phyloP scores from a whole-genome alignment of 2,888 invertebrate species.

The Andrena fulva region DNA sequence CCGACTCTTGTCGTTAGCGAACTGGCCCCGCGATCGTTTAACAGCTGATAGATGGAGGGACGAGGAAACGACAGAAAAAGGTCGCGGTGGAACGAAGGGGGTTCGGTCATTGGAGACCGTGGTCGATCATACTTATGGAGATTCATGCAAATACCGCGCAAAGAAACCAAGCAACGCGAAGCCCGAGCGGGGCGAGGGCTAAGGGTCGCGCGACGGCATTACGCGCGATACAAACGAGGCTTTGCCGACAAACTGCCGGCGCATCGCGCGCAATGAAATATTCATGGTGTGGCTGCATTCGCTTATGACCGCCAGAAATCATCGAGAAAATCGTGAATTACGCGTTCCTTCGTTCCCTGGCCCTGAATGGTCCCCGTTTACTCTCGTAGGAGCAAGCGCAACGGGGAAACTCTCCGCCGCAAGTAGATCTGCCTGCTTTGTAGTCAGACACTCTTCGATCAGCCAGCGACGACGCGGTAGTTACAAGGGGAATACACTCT shows the following conservation, averaged over 20 bases:
- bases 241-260: slow-evolving; percentile 70
- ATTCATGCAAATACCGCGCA: slow-evolving; percentile 71
- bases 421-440: background rate
- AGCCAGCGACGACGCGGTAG: background rate
- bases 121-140: slow-evolving; percentile 72
- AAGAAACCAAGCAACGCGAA: slow-evolving; percentile 58
- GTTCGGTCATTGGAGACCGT: slow-evolving; percentile 40
- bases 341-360: slow-evolving; percentile 26
- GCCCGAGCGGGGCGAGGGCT: slow-evolving; percentile 4
- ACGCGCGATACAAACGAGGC: slow-evolving; percentile 70
- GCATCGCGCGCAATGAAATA: slow-evolving; percentile 76
- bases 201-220: slow-evolving; percentile 71
- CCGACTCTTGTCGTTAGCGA: background rate
- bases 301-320: slow-evolving; percentile 71
- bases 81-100: background rate
- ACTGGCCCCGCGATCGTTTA: background rate
- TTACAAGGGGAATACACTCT: background rate
- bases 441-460: slow-evolving; percentile 1
- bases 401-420: background rate
- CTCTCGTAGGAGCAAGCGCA: background rate
- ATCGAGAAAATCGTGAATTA: slow-evolving; percentile 73
- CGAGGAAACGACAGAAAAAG: background rate
- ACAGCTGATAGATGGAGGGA: background rate
- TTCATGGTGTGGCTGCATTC: slow-evolving; percentile 71
- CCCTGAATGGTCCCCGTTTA: background rate